Percentiles rank a stretch among this genome's conserved stretches.
These are phyloP conservation scores for Macropis europaea DNA, from an alignment of 2,888 invertebrate genomes.

Conservation along the genomic window DNA sequence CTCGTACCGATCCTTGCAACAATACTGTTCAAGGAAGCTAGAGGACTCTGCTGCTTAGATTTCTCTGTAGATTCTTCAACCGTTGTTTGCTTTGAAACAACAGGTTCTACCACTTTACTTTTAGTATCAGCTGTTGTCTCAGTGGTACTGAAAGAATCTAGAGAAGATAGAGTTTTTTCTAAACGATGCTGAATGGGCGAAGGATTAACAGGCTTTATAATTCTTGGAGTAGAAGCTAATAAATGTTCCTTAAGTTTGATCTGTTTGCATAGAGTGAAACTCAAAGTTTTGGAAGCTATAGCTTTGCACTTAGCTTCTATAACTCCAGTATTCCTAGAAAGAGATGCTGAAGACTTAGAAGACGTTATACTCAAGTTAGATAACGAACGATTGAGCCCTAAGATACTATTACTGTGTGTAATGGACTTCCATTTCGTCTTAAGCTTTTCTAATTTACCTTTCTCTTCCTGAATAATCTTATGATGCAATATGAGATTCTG, in stretches of 20 bases:
- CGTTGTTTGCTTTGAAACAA: conserved; percentile 31
- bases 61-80: conserved; percentile 24
- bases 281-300: conserved; percentile 69
- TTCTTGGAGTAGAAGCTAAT: conserved; percentile 63
- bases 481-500: conserved; percentile 89
- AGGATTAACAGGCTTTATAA: conserved; percentile 70
- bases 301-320: conserved; percentile 73
- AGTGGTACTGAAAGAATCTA: conserved; percentile 63
- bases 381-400: conserved; percentile 69
- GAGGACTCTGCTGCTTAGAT: conserved; percentile 64
- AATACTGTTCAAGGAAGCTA: conserved; percentile 75
- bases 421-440: conserved; percentile 68
- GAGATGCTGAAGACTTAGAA: conserved; percentile 34
- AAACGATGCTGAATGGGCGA: conserved; percentile 73
- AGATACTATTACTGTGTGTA: conserved; percentile 53
- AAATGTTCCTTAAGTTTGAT: conserved; percentile 69
- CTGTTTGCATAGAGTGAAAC: conserved; percentile 71
- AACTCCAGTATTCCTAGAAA: conserved; percentile 61
- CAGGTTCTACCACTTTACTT: conserved; percentile 45
- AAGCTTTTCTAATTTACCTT: conserved; percentile 66
- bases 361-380: conserved; percentile 67
- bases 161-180: conserved; percentile 72
- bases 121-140: conserved; percentile 46
- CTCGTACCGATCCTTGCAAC: conserved; percentile 71
- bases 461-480: conserved; percentile 84